Base-by-base conservation (phyloP, 1,140 invertebrate species). In the Hyphantria cunea region DNA sequence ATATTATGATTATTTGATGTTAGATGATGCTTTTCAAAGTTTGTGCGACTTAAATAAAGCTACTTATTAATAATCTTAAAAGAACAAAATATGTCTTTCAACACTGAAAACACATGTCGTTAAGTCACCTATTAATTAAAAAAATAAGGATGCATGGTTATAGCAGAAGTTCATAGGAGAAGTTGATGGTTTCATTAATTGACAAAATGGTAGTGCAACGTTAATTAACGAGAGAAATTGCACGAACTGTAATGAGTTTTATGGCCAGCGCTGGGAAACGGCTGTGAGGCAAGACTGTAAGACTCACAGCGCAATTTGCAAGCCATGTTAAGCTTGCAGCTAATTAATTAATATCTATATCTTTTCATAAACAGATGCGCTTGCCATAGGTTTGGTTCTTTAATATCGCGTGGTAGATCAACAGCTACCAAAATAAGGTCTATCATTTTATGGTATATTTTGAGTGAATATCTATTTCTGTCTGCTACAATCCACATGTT, bases 191-290 rank as follows among this genome's bases (percentile, higher is more conserved):
- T 65, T 55, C 39, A 42, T 68, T 68, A 66, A 68, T 70, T 67
- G 66, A 73, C 56, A 66, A 53, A 60, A 65, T 62, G 62, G 53
- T 72, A 50, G 64, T 64, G 68, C 67, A 67, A 54, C 61, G 67
- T 73, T 69, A 64, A 55, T 70, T 73, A 76, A 62, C 64, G 68
- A 70, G 68, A 63, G 64, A 73, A 70, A 76, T 76, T 73, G 66
- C 64, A 54, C 34, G 39, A 56, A 11, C 44, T 59, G 59, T 75
- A 75, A 70, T 73, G 61, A 72, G 71, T 70, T 73, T 76, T 73
- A 76, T 71, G 70, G 64, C 49, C 47, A 61, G 45, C 42, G 61
- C 41, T 59, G 51, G 34, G 52, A 41, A 42, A 32, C 47, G 32
- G 10, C 45, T 41, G 50, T 41, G 42, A 50, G 55, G 34, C 25